Evolutionary conservation across 1,140 invertebrate genomes (phyloP), one percentile per base, ranked within the genome.

Genomic region (Metaphire vulgaris): DNA sequence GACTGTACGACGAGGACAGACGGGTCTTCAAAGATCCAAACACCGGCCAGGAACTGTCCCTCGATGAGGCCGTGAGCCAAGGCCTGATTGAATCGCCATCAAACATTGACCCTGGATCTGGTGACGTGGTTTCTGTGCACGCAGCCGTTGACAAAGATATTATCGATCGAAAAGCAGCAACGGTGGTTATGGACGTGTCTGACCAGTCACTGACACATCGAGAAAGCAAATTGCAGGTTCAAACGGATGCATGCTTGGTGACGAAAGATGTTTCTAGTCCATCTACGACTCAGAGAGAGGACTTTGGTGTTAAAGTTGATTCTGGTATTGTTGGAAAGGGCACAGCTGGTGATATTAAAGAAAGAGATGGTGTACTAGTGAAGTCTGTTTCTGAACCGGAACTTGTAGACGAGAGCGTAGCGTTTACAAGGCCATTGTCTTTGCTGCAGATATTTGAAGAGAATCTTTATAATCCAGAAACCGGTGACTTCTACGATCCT

Each of bases 61-160:
- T 97, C 15, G 94, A 94, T 87, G 94, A 95, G 85, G 92, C 93
- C 15, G 91, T 95, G 69, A 89, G 89, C 16, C 87, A 88, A 21
- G 94, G 93, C n/a, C 90, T 95, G 21, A 92, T 92, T 80, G 90
- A 93, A 82, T 88, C 91, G 76, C 92, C 74, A 0, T 28, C 31
- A 71, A 70, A 96, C 83, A 92, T 91, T 82, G 92, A 95, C 85
- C 90, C 92, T 0, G 88, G 90, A 79, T 91, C 90, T 66, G 90
- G 89, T 29, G 91, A 94, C 82, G 92, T 91, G 83, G 89, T 97
- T 72, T 93, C 91, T 81, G 91, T 96, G 80, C 95, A 95, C 84
- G 89, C 90, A 76, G 94, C 95, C 56, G 83, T 94, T 74, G 88
- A 89, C 56, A 92, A 90, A 80, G 92, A 91, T 79, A 88, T 96